Conservation (phyloP, 2,888 invertebrate species). For the Gisinianus flammeolus region DNA sequence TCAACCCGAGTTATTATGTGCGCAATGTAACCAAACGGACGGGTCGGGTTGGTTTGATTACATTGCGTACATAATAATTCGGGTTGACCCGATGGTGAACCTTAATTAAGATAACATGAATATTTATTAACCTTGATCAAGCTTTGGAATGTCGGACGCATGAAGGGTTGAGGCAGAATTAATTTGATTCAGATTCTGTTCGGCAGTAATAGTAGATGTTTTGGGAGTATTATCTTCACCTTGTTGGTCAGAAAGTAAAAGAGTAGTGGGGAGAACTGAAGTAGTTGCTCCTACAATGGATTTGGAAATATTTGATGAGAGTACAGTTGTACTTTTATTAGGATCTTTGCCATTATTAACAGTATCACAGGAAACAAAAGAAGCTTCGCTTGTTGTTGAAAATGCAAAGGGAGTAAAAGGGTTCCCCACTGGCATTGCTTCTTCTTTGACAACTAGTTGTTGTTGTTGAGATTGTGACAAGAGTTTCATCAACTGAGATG, state of each 20-base stretch:
- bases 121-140: constrained; percentile 39
- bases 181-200: not conserved
- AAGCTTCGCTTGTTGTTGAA: not conserved
- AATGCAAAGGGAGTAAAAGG: not conserved
- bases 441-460: constrained; percentile 18
- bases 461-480: constrained; percentile 32
- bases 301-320: not conserved
- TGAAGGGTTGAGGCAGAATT: constrained; percentile 3
- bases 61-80: too few relatives aligned
- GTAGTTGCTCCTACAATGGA: not conserved
- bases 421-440: not conserved
- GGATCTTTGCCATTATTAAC: constrained; percentile 16
- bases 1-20: too few relatives aligned
- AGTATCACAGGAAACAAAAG: constrained; percentile 37
- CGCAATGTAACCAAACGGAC: too few relatives aligned
- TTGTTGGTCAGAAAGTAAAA: not conserved
- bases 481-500: constrained; percentile 38
- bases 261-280: not conserved
- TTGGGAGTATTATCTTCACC: constrained; percentile 6
- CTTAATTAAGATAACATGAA: not conserved
- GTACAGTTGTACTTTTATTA: not conserved
- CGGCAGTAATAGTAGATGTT: not conserved
- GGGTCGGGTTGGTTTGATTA: too few relatives aligned
- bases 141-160: constrained; percentile 45
- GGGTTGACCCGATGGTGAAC: too few relatives aligned